Percentiles rank a stretch among this genome's conserved stretches.
These are phyloP conservation scores for Copidosoma aretas DNA, from an alignment of 2,888 invertebrate species.

Conservation along the genomic window DNA sequence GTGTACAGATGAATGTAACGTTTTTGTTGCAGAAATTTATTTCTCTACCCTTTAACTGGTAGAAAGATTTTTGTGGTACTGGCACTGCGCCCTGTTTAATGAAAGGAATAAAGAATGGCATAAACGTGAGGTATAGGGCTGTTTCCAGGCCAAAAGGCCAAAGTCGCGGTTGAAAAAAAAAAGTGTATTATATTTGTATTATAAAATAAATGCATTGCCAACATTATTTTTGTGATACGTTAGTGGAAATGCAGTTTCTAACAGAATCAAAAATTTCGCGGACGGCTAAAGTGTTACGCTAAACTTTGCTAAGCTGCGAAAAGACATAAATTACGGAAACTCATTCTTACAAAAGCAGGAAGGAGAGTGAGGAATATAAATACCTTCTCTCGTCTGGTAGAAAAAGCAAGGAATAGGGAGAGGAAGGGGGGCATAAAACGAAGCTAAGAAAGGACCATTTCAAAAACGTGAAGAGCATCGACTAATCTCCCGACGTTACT, in stretches of 20 bases:
- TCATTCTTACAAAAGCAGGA: slow-evolving; percentile 10
- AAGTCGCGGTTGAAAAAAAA: too few relatives aligned
- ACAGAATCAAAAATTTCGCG: neutral
- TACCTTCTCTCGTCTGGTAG: slow-evolving; percentile 9
- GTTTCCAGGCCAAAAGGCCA: too few relatives aligned
- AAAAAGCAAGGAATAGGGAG: neutral
- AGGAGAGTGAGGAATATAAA: slow-evolving; percentile 22
- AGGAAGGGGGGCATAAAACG: neutral
- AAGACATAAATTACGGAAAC: slow-evolving; percentile 29
- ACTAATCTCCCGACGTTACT: slow-evolving; percentile 28
- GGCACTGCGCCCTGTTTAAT: too few relatives aligned
- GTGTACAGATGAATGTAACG: too few relatives aligned
- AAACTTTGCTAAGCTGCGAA: slow-evolving; percentile 5
- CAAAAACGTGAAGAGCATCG: slow-evolving; percentile 36
- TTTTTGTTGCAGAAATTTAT: too few relatives aligned
- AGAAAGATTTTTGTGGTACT: too few relatives aligned
- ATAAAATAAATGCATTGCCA: too few relatives aligned
- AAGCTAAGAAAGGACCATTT: slow-evolving; percentile 15
- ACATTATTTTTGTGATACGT: too few relatives aligned
- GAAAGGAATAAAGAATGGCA: too few relatives aligned
- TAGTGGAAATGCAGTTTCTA: neutral
- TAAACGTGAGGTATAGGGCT: too few relatives aligned
- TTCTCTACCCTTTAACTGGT: too few relatives aligned
- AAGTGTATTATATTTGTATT: too few relatives aligned
- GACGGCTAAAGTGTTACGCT: slow-evolving; percentile 14